These are phyloP conservation scores for Ciconia stormi DNA, from an alignment of 2,113 vertebrate species.

Conservation along the genomic window DNA sequence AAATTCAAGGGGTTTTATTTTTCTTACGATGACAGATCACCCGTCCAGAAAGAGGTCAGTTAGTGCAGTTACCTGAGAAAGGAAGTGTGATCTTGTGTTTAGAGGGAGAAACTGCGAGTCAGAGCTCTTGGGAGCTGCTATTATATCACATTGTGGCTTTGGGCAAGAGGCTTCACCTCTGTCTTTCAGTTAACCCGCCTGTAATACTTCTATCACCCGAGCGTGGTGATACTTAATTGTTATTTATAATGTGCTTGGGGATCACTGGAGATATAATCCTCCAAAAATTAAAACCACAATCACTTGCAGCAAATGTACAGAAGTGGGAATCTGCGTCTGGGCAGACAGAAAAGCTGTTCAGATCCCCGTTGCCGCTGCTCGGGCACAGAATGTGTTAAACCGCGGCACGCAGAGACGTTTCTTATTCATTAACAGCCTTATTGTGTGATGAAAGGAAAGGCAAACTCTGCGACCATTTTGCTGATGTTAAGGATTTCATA, in stretches of 20 bases:
- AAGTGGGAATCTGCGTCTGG: neutral
- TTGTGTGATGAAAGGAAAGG: constrained; percentile 26
- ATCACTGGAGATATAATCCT: neutral
- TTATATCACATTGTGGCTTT: neutral
- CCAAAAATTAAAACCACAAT: neutral
- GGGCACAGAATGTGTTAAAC: constrained; percentile 1
- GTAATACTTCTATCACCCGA: neutral
- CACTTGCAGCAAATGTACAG: neutral
- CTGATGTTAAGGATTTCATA: constrained; percentile 46
- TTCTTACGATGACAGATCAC: neutral
- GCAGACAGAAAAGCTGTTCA: neutral
- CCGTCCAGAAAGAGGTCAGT: neutral
- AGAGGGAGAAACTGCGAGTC: neutral
- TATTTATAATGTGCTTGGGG: neutral
- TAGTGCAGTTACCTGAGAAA: neutral
- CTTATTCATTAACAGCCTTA: constrained; percentile 3
- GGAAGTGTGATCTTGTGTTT: neutral
- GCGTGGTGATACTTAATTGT: neutral
- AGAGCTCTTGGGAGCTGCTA: neutral
- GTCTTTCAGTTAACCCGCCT: neutral
- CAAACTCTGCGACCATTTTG: constrained; percentile 38
- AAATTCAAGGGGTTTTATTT: neutral
- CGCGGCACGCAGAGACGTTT: neutral
- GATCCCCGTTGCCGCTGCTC: neutral
- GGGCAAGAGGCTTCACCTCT: neutral